phyloP scores from a whole-genome alignment of 2,888 invertebrate species.

The Acanthoscelides obtectus region DNA sequence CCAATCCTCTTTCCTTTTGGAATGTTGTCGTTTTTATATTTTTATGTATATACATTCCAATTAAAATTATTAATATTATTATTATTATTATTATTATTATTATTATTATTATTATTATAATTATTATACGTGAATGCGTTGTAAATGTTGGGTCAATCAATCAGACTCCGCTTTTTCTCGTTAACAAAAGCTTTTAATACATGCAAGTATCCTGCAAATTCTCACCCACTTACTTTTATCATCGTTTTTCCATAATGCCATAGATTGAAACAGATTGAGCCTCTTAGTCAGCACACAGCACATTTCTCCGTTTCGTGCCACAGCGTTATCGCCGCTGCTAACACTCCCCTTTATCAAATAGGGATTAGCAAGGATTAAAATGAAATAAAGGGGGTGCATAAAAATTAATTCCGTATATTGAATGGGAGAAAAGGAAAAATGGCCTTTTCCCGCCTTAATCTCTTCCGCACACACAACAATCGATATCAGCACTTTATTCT shows the following conservation, averaged over 20 bases:
- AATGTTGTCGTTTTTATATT: no score
- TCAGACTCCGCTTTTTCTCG: background rate
- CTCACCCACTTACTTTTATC: background rate
- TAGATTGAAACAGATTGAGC: background rate
- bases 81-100: no score
- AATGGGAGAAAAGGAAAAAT: conserved; percentile 20
- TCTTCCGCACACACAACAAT: background rate
- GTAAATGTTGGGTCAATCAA: no score
- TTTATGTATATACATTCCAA: no score
- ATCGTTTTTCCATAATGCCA: background rate
- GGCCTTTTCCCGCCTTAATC: conserved; percentile 18
- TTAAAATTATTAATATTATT: no score
- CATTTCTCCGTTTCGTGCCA: background rate
- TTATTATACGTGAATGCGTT: no score
- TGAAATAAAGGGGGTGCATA: conserved; percentile 32
- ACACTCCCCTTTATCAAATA: conserved; percentile 25
- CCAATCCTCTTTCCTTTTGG: no score
- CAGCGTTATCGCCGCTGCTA: conserved; percentile 1
- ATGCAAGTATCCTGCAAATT: background rate
- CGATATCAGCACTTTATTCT: background rate
- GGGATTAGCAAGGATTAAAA: conserved; percentile 33
- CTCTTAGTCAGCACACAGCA: background rate
- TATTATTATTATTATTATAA: no score
- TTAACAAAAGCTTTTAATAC: background rate
- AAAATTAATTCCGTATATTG: conserved; percentile 27